A percentile compares a stretch with the other conserved stretches of the same genome.
phyloP scores from a whole-genome alignment of 2,797 vertebrate genomes.

The Serranus cabrilla region DNA sequence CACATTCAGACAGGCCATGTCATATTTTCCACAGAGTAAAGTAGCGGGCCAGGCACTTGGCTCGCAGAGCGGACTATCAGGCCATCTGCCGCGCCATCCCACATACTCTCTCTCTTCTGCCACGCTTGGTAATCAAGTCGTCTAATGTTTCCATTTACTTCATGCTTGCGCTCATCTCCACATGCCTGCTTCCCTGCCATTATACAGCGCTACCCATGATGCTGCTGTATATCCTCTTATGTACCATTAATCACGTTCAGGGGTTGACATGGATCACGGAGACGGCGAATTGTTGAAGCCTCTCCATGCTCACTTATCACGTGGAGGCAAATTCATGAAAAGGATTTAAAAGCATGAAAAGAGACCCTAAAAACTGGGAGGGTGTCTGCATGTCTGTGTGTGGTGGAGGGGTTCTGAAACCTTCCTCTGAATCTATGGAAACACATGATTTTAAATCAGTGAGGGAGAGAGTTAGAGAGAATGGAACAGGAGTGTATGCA shows the following conservation, averaged over 20 bases:
- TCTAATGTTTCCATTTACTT: conserved; percentile 64
- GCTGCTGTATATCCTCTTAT: conserved; percentile 63
- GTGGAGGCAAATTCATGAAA: conserved; percentile 19
- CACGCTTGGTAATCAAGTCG: conserved; percentile 65
- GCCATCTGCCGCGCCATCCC: conserved; percentile 71
- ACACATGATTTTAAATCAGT: conserved; percentile 60
- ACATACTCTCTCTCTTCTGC: conserved; percentile 59
- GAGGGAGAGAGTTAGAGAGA: conserved; percentile 38
- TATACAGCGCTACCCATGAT: conserved; percentile 31
- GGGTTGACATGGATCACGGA: conserved; percentile 42
- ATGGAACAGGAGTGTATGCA: conserved; percentile 53
- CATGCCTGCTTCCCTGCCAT: conserved; percentile 40
- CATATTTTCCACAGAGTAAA: conserved; percentile 71
- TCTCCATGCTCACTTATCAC: conserved; percentile 27
- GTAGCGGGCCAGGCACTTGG: conserved; percentile 65
- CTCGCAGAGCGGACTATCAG: conserved; percentile 59
- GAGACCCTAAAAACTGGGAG: conserved; percentile 43
- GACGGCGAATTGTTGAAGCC: conserved; percentile 7
- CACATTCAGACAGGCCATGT: conserved; percentile 55
- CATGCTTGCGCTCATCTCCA: conserved; percentile 46
- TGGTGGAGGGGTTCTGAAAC: conserved; percentile 14
- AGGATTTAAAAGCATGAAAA: conserved; percentile 60
- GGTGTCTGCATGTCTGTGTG: conserved; percentile 25
- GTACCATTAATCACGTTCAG: conserved; percentile 51
- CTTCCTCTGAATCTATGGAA: conserved; percentile 51